Evolutionary conservation across 2,888 invertebrate genomes (phyloP), one percentile per base, ranked within the genome.

Genomic region (Xestia ashworthii): DNA sequence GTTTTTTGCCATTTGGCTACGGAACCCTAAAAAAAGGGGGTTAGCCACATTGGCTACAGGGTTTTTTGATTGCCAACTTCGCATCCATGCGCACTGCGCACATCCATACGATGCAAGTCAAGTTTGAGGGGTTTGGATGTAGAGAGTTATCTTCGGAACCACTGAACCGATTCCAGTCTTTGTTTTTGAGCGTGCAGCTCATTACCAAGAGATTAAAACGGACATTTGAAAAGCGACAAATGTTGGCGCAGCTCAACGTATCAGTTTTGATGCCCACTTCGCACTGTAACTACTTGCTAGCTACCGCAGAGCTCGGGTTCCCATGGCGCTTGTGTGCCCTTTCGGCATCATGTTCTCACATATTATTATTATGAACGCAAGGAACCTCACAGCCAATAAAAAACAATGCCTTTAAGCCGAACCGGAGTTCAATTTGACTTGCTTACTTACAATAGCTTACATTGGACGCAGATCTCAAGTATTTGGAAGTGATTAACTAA

Each of bases 361-460:
- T n/a, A n/a, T n/a, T n/a, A n/a, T n/a, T 83, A 79, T 83, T 82
- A 80, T 81, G 70, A 80, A 76, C 76, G 50, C 25, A 62, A 44
- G 8, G 38, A 65, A 41, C 50, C 38, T 73, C 79, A 5, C 48
- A 69, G 64, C 89, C 91, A 91, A 90, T 91, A 90, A 84, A 89
- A 89, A 92, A 91, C 92, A 91, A 90, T 90, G 88, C 90, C 89
- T 89, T 88, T 89, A 89, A 89, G 84, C 88, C 78, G 64, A 81
- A 83, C 83, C 80, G 41, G 71, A 88, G 76, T 86, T 86, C 87
- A 90, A 89, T 89, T 89, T 87, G 89, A 90, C 90, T 90, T 84
- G 87, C 87, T 91, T 89, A 90, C 91, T 90, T 87, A 90, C 88
- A 80, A 90, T 90, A 90, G 89, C 89, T 89, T 87, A 88, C 86